Conservation (phyloP, 2,888 invertebrate species). For the Nemoura dubitans region DNA sequence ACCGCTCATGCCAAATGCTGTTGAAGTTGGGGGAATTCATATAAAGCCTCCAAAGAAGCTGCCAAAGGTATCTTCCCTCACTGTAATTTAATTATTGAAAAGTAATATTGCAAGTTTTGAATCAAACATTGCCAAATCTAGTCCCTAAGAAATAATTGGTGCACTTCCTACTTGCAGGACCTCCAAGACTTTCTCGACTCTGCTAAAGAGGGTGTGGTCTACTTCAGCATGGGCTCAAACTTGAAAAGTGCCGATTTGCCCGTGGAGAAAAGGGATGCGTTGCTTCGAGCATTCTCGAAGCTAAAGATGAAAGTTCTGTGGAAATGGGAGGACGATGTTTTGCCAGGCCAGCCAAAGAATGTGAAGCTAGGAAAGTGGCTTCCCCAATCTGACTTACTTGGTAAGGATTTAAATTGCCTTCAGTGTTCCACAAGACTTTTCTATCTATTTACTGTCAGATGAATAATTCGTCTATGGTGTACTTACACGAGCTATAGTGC, state of each 20-base stretch:
- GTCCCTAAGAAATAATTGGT: too few species aligned
- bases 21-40: slow-evolving; percentile 56
- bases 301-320: slow-evolving; percentile 55
- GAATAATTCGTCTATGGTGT: too few species aligned
- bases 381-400: slow-evolving; percentile 56
- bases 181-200: slow-evolving; percentile 53
- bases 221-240: slow-evolving; percentile 55
- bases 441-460: too few species aligned
- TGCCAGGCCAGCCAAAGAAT: slow-evolving; percentile 54
- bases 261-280: slow-evolving; percentile 49
- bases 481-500: too few species aligned
- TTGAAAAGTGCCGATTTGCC: slow-evolving; percentile 52
- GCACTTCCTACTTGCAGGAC: slow-evolving; percentile 53
- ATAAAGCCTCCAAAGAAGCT: slow-evolving; percentile 51
- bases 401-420: slow-evolving; percentile 55
- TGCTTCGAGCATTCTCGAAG: slow-evolving; percentile 54
- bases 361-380: slow-evolving; percentile 55
- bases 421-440: not conserved
- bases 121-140: not conserved
- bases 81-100: too few species aligned
- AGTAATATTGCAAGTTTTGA: too few species aligned
- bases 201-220: slow-evolving; percentile 53
- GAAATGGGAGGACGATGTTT: slow-evolving; percentile 54
- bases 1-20: slow-evolving; percentile 53
- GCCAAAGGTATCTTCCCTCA: slow-evolving; percentile 18